Evolutionary conservation across 2,888 invertebrate genomes (phyloP).

Genomic region (Leptinotarsa tumamoca): DNA sequence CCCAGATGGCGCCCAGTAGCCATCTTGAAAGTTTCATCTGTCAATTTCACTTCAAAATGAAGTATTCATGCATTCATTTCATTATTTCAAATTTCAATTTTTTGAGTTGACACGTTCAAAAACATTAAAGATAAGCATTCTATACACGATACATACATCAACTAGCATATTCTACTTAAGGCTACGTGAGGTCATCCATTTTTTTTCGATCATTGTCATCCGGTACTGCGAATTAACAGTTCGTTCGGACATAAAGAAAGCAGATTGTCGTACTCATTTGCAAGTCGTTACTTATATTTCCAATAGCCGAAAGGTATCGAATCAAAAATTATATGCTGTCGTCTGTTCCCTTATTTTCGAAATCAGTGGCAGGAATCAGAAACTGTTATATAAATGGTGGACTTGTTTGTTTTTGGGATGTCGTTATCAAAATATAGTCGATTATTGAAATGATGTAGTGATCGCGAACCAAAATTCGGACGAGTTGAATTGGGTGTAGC

Average conservation of each 20-base stretch:
- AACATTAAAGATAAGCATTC: no score
- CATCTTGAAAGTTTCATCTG: no score
- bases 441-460: background rate
- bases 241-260: background rate
- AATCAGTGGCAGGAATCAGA: background rate
- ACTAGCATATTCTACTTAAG: no score
- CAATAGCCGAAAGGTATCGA: background rate
- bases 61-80: no score
- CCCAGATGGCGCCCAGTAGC: no score
- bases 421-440: background rate
- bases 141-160: no score
- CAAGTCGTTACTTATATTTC: background rate
- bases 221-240: no score
- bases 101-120: no score
- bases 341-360: background rate
- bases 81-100: no score
- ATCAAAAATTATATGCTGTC: background rate
- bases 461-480: background rate
- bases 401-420: background rate
- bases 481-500: background rate
- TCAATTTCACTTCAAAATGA: no score
- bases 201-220: no score
- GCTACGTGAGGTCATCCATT: no score
- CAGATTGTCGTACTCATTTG: background rate
- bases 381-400: constrained; percentile 3